phyloP scores from a whole-genome alignment of 2,888 invertebrate species.

The Sericinus montela region DNA sequence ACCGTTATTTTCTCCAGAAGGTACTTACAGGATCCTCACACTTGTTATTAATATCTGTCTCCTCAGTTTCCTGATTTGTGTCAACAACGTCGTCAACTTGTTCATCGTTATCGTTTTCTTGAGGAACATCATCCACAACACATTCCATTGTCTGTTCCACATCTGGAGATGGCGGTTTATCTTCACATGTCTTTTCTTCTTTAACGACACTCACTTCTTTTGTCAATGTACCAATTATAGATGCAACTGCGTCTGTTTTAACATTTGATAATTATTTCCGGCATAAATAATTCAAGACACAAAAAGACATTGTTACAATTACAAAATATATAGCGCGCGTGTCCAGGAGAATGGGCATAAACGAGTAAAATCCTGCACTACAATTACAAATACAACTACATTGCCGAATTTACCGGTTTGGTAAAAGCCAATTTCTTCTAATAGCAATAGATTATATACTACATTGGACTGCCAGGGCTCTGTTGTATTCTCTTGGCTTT shows the following conservation, averaged over 20 bases:
- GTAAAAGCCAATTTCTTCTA: no score
- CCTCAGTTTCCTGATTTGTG: slow-evolving; percentile 26
- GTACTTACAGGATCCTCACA: slow-evolving; percentile 25
- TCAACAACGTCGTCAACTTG: not conserved
- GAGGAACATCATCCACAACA: not conserved
- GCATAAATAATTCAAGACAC: not conserved
- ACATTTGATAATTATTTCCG: slow-evolving; percentile 2
- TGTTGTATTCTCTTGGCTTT: no score
- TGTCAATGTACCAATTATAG: slow-evolving; percentile 54
- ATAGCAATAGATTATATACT: no score
- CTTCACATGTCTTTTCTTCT: slow-evolving; percentile 9
- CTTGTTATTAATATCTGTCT: slow-evolving; percentile 30
- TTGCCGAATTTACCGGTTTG: no score
- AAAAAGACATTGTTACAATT: no score
- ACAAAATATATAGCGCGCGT: no score
- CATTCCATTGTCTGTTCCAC: not conserved
- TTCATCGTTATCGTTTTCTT: slow-evolving; percentile 8
- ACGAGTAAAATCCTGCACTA: no score
- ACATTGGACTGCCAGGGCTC: no score
- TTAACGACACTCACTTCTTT: slow-evolving; percentile 23
- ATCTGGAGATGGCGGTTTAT: not conserved
- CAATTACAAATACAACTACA: no score
- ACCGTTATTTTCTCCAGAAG: not conserved
- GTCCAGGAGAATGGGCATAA: no score
- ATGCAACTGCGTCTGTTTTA: slow-evolving; percentile 58